phyloP scores from a whole-genome alignment of 1,140 invertebrate genomes.

The silkworm (Bombyx mori) region ASM3026992v2 NC_085117.1:10733501-10734000 shows the following conservation, averaged over 20 bases:
- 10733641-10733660: constrained; percentile 23
- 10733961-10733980: too few species aligned
- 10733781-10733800: constrained; percentile 4
- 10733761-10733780: too few species aligned
- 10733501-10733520: constrained; percentile 53
- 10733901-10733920: too few species aligned
- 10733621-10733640: constrained; percentile 20
- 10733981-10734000: too few species aligned
- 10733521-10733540: constrained; percentile 50
- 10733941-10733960: too few species aligned
- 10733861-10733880: too few species aligned
- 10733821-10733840: constrained; percentile 55
- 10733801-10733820: constrained; percentile 32
- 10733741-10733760: too few species aligned
- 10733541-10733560: constrained; percentile 45
- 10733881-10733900: too few species aligned
- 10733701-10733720: constrained; percentile 11
- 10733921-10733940: too few species aligned
- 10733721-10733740: constrained; percentile 9
- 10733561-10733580: constrained; percentile 27
- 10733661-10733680: constrained; percentile 15
- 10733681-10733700: constrained; percentile 12
- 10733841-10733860: constrained; percentile 9
- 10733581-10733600: constrained; percentile 1
- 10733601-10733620: constrained; percentile 1